Percentiles rank a stretch among this genome's conserved stretches.
These are phyloP conservation scores for Aricia agestis DNA, from an alignment of 1,140 invertebrate genomes.

Conservation along the genomic window DNA sequence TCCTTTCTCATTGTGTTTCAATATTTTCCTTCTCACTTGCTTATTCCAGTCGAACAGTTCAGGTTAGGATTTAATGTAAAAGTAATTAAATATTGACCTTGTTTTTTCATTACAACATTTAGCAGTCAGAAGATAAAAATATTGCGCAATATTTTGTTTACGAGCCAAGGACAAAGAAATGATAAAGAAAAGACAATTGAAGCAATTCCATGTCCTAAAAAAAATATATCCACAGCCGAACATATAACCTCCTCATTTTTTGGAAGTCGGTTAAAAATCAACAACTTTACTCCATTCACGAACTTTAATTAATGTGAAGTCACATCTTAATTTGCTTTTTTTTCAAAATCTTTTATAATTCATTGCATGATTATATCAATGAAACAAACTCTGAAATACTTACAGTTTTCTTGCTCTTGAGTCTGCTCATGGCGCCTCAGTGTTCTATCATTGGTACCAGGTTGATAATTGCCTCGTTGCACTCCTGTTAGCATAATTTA, in stretches of 20 bases:
- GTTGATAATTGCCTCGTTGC: constrained; percentile 54
- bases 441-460: constrained; percentile 47
- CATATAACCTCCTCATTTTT: too few species aligned
- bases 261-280: too few species aligned
- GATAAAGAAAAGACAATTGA: neutral
- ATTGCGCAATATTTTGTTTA: neutral
- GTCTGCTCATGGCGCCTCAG: constrained; percentile 59
- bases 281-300: too few species aligned
- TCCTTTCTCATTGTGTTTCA: too few species aligned
- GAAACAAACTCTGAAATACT: constrained; percentile 27
- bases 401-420: constrained; percentile 59
- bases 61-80: neutral
- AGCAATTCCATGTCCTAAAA: neutral
- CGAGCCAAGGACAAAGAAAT: neutral
- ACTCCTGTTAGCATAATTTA: constrained; percentile 36
- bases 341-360: too few species aligned
- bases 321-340: too few species aligned
- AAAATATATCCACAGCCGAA: too few species aligned
- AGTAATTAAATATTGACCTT: neutral
- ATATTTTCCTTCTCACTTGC: too few species aligned
- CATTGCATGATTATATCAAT: too few species aligned
- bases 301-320: too few species aligned
- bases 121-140: neutral
- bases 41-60: too few species aligned
- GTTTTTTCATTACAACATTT: neutral